Evolutionary conservation across 2,888 invertebrate genomes (phyloP), one percentile per base, ranked within the genome.

Genomic region (Anticlea derivata): DNA sequence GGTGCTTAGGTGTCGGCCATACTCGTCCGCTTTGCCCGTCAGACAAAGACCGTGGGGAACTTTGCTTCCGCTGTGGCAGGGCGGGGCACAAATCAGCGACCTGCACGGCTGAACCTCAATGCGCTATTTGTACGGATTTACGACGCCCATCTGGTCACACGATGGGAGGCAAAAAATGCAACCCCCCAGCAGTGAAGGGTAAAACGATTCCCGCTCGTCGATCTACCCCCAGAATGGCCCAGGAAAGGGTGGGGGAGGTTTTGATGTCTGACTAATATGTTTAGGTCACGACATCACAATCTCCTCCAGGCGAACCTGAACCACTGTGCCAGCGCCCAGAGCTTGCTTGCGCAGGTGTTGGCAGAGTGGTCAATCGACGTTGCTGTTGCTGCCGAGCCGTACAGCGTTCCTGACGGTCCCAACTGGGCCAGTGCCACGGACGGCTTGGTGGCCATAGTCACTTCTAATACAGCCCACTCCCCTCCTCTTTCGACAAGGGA

Each of bases 301-400:
- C 7, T 54, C 8, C 39, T 56, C 5, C 58, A 58, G 31, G 48
- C 41, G 10, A 62, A 58, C 22, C 7, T 59, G 1, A 58, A 60
- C 49, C 58, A 60, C 44, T 54, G 48, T 24, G 48, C 45, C 4
- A 5, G 26, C 5, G 58, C 57, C 5, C 59, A 59, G 20, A 26
- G 34, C 10, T 7, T 43, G 10, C 10, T 43, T 5, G 23, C 41
- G 12, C 55, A 60, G 20, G 23, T 38, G 10, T 13, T 53, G 50
- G 44, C 45, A 5, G 43, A 55, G 39, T 55, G 52, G 54, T 11
- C 5, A n/a, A 50, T 53, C 0, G 24, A 52, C 0, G 31, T 60
- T 8, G 55, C 53, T 2, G 46, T 30, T 20, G 24, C 34, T 26
- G 6, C 34, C 10, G 23, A 43, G 20, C 17, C 30, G 2, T 30